phyloP scores from a whole-genome alignment of 1,140 invertebrate species.

The Schmidtea mediterranea region DNA sequence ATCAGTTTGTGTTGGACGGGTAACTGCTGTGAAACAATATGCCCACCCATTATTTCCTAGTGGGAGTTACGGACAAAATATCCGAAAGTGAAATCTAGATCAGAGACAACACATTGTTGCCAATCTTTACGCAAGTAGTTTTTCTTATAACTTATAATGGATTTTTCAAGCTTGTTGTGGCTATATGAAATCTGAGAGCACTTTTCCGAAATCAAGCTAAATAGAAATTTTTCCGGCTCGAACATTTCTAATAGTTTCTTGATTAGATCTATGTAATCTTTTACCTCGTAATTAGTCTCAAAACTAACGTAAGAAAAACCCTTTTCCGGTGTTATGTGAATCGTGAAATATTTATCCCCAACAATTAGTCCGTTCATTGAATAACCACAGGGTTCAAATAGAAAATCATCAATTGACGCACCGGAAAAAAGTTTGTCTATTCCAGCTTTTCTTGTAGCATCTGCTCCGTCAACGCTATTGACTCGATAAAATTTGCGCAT shows the following conservation, averaged over 20 bases:
- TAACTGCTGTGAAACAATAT: no score
- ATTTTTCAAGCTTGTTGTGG: no score
- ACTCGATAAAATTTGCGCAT: conserved; percentile 67
- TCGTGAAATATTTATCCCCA: conserved; percentile 80
- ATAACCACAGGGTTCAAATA: conserved; percentile 93
- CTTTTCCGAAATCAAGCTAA: conserved; percentile 66
- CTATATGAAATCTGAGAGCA: background rate
- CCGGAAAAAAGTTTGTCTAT: conserved; percentile 73
- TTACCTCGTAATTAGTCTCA: conserved; percentile 62
- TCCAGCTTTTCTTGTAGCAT: conserved; percentile 68
- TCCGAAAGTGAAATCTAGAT: no score
- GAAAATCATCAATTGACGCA: conserved; percentile 73
- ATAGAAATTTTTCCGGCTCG: conserved; percentile 62
- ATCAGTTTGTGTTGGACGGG: no score
- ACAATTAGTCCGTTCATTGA: conserved; percentile 90
- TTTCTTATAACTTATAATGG: no score
- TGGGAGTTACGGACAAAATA: no score
- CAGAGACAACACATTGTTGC: no score
- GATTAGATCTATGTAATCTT: conserved; percentile 56
- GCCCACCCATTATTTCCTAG: no score
- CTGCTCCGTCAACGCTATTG: conserved; percentile 41
- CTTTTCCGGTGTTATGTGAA: conserved; percentile 87
- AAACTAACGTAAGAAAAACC: conserved; percentile 93
- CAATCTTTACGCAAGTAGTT: no score
- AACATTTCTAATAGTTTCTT: conserved; percentile 54